A percentile compares a stretch with the other conserved stretches of the same genome.
Evolutionary conservation across 2,113 vertebrate genomes (phyloP).

Genomic region (Megatriorchis doriae): DNA sequence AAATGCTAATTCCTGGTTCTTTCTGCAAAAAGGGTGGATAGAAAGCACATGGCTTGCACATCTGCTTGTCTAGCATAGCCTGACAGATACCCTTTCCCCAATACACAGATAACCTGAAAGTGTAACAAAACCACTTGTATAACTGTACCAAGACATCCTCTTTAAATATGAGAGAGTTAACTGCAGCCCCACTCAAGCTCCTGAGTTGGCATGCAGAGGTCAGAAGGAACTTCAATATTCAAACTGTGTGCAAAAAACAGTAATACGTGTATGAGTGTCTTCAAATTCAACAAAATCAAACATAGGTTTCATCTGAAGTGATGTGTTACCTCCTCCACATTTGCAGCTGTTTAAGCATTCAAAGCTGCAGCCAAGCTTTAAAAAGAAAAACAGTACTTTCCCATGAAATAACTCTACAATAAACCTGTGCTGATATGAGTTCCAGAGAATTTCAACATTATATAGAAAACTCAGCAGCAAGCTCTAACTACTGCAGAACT

Average conservation of each 20-base stretch:
- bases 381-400: neutral
- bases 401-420: neutral
- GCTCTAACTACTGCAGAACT: neutral
- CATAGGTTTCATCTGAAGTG: neutral
- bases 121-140: neutral
- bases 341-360: conserved; percentile 25
- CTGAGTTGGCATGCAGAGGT: neutral
- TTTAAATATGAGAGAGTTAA: neutral
- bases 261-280: neutral
- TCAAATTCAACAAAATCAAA: neutral
- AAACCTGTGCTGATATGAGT: neutral
- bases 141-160: neutral
- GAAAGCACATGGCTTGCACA: neutral
- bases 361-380: neutral
- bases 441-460: neutral
- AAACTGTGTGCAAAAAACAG: neutral
- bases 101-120: neutral
- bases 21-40: neutral
- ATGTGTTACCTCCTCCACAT: neutral
- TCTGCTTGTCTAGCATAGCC: neutral
- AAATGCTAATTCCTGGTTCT: neutral
- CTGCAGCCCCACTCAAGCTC: neutral
- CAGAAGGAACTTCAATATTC: neutral
- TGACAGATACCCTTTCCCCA: neutral
- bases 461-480: neutral